Conservation (phyloP, 2,113 vertebrate genomes). For the Psittacara wagleri region DNA sequence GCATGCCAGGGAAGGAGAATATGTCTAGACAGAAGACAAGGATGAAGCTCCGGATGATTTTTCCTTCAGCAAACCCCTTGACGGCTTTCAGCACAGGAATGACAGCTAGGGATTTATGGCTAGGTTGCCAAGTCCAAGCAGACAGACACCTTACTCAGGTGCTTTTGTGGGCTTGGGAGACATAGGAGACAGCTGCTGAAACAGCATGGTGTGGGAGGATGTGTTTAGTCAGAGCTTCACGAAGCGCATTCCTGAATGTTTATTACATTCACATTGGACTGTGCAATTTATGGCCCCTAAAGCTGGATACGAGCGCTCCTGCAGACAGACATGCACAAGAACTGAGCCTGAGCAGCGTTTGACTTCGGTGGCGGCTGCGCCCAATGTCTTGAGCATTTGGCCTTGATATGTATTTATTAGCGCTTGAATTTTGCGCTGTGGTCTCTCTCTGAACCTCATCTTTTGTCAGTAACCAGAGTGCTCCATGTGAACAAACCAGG, state of each 20-base stretch:
- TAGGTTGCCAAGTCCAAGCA: neutral
- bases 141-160: neutral
- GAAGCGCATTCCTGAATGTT: neutral
- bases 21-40: neutral
- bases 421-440: neutral
- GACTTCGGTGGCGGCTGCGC: neutral
- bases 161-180: neutral
- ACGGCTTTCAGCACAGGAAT: constrained; percentile 14
- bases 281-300: neutral
- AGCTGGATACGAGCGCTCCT: neutral
- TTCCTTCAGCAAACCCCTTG: constrained; percentile 8
- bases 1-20: neutral
- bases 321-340: rapidly evolving
- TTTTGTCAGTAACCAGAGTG: neutral
- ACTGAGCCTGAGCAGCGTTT: neutral
- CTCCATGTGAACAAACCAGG: neutral
- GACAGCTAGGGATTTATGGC: constrained; percentile 23
- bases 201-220: neutral
- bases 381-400: neutral
- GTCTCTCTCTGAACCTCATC: neutral
- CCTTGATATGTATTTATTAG: constrained; percentile 9
- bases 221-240: neutral
- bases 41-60: neutral
- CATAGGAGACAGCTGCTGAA: neutral
- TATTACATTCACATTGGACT: neutral